These are phyloP conservation scores for Epinotia ramella DNA, from an alignment of 2,888 invertebrate species.

Conservation along the genomic window DNA sequence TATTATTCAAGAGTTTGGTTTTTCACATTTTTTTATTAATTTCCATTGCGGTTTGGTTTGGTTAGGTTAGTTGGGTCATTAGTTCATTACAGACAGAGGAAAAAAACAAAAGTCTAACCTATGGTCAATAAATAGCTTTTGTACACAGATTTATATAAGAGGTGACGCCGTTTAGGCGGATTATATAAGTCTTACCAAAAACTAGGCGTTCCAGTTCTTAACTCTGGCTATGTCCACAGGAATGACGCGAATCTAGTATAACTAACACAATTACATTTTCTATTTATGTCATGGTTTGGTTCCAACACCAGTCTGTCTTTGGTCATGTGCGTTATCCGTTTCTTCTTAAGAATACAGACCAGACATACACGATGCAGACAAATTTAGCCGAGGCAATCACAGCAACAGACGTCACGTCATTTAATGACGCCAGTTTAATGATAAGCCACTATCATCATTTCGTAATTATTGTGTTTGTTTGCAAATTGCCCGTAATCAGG, in stretches of 20 bases:
- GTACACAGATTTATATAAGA: too few relatives aligned
- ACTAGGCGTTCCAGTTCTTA: too few relatives aligned
- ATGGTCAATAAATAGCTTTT: too few relatives aligned
- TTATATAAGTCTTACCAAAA: too few relatives aligned
- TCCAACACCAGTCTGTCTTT: neutral
- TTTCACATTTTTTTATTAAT: neutral
- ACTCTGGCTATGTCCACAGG: too few relatives aligned
- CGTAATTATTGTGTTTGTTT: slow-evolving; percentile 44
- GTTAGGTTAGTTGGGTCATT: too few relatives aligned
- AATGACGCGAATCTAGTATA: too few relatives aligned
- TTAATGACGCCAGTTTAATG: slow-evolving; percentile 33
- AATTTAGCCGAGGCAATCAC: slow-evolving; percentile 22
- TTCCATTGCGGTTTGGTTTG: neutral
- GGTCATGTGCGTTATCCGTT: neutral
- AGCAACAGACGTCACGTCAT: slow-evolving; percentile 37
- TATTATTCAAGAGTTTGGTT: neutral
- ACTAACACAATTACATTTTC: neutral
- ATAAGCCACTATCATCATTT: slow-evolving; percentile 43
- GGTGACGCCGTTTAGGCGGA: too few relatives aligned
- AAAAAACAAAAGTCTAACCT: too few relatives aligned
- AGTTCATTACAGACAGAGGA: too few relatives aligned
- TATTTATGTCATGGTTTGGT: neutral
- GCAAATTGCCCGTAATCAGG: slow-evolving; percentile 41
- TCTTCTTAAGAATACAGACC: neutral
- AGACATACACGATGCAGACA: slow-evolving; percentile 2